Percentiles rank a stretch among this genome's conserved stretches.
Conservation (phyloP, 1,140 invertebrate species). For the Archivesica marissinica region DNA sequence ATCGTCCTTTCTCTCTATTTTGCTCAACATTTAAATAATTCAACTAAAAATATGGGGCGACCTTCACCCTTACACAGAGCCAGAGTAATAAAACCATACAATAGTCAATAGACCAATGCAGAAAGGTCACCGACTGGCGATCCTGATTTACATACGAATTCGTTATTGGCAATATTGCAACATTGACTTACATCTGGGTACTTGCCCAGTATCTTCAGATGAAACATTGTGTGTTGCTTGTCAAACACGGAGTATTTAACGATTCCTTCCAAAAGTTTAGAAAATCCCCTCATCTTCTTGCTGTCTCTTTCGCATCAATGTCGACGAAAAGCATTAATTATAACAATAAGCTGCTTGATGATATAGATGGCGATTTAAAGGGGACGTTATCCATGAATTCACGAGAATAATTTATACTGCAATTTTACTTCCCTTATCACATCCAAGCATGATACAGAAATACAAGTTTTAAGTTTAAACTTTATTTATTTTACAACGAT, state of each 20-base stretch:
- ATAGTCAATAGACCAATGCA: too few species aligned
- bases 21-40: not conserved
- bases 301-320: not conserved
- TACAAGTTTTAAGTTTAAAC: too few species aligned
- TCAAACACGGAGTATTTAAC: slow-evolving; percentile 50
- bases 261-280: slow-evolving; percentile 52
- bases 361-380: not conserved
- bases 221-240: slow-evolving; percentile 43
- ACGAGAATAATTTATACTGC: too few species aligned
- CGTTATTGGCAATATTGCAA: not conserved
- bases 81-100: too few species aligned
- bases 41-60: not conserved
- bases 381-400: not conserved
- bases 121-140: not conserved
- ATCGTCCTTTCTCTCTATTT: not conserved
- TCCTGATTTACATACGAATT: not conserved
- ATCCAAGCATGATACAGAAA: too few species aligned
- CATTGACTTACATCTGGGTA: slow-evolving; percentile 46
- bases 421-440: slow-evolving; percentile 9
- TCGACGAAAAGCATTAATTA: not conserved
- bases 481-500: too few species aligned
- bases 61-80: too few species aligned
- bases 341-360: not conserved
- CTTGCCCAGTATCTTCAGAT: slow-evolving; percentile 15
- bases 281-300: slow-evolving; percentile 38